Conservation (phyloP, 1,140 invertebrate genomes). For the Holotrichia oblita region DNA sequence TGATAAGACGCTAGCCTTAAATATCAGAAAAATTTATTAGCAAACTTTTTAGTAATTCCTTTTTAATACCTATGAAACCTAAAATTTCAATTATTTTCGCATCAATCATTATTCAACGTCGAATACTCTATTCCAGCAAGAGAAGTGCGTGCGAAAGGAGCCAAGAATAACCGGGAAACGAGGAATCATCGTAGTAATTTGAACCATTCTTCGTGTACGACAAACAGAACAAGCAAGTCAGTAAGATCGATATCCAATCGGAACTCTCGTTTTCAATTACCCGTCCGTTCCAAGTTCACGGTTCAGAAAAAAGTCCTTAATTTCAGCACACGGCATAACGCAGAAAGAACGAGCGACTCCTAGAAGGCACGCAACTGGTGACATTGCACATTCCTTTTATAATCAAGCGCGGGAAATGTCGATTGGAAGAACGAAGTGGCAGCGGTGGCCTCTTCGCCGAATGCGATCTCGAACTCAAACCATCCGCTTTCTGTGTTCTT, state of each 20-base stretch:
- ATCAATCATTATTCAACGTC: too few relatives aligned
- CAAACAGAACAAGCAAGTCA: conserved; percentile 39
- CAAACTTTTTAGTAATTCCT: too few relatives aligned
- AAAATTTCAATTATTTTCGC: too few relatives aligned
- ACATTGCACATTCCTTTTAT: conserved; percentile 41
- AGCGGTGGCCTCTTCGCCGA: neutral
- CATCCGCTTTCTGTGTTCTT: neutral
- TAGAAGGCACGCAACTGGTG: conserved; percentile 38
- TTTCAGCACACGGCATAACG: neutral
- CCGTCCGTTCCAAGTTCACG: conserved; percentile 33
- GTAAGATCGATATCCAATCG: conserved; percentile 42
- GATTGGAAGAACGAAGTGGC: neutral
- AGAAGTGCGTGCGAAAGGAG: neutral
- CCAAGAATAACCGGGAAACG: neutral
- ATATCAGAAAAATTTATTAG: too few relatives aligned
- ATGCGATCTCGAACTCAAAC: neutral
- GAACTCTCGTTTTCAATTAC: conserved; percentile 44
- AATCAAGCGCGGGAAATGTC: conserved; percentile 24
- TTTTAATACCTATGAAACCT: too few relatives aligned
- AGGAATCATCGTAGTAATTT: conserved; percentile 14
- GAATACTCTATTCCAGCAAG: neutral
- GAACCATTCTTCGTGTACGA: neutral
- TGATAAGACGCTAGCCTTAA: too few relatives aligned
- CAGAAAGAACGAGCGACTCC: neutral
- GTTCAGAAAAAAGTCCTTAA: conserved; percentile 31